Evolutionary conservation across 2,113 vertebrate genomes (phyloP).

Genomic region (Corythaeola cristata): DNA sequence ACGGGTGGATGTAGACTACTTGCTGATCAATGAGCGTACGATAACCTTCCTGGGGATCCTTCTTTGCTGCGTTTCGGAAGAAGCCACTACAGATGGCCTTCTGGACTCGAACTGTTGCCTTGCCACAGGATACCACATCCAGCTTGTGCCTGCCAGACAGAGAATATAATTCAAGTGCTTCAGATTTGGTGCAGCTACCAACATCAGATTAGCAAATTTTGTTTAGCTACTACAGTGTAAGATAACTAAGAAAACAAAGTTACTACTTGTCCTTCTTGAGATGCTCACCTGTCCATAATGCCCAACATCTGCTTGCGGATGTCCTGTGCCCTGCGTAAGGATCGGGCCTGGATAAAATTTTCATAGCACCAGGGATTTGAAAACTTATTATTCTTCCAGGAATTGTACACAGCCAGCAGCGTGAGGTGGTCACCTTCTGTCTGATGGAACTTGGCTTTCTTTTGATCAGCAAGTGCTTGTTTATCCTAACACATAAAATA

Average conservation of each 20-base stretch:
- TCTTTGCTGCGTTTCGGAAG: slow-evolving; percentile 97
- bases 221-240: neutral
- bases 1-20: slow-evolving; percentile 98
- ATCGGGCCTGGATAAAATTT: slow-evolving; percentile 97
- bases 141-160: slow-evolving; percentile 86
- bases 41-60: slow-evolving; percentile 97
- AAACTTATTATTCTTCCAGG: slow-evolving; percentile 99
- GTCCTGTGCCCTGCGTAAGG: slow-evolving; percentile 92
- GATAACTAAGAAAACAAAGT: neutral
- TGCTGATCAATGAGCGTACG: slow-evolving; percentile 96
- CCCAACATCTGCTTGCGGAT: slow-evolving; percentile 99
- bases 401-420: slow-evolving; percentile 97
- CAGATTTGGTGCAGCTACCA: neutral
- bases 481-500: slow-evolving; percentile 83
- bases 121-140: slow-evolving; percentile 96
- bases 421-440: slow-evolving; percentile 97
- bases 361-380: slow-evolving; percentile 99
- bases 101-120: slow-evolving; percentile 95
- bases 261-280: neutral
- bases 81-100: slow-evolving; percentile 99
- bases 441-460: slow-evolving; percentile 99
- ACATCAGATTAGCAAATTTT: neutral
- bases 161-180: neutral
- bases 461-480: slow-evolving; percentile 96
- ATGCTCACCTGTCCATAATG: slow-evolving; percentile 93